These are phyloP conservation scores for Drosophila diplacantha DNA, from an alignment of 2,888 invertebrate species.

Conservation along the genomic window DNA sequence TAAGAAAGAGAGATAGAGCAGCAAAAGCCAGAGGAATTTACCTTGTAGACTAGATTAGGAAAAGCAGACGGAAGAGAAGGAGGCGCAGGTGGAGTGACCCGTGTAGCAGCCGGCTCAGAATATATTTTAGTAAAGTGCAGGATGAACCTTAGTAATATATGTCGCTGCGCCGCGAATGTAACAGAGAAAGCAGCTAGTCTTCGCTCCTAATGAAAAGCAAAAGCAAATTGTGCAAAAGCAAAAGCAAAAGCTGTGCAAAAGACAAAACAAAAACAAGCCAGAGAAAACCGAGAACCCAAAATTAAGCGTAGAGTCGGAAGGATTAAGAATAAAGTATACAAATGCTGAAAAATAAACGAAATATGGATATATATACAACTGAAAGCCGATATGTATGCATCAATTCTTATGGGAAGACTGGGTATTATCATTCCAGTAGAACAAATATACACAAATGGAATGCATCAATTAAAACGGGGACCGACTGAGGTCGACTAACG, in stretches of 20 bases:
- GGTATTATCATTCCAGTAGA: conserved; percentile 2
- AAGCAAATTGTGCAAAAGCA: conserved; percentile 37
- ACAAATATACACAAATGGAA: background rate
- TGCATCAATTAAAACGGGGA: background rate
- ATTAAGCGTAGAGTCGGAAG: conserved; percentile 7
- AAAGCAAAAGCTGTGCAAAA: conserved; percentile 34
- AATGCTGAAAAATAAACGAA: conserved; percentile 50
- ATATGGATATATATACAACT: conserved; percentile 40
- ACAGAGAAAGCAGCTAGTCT: conserved; percentile 35
- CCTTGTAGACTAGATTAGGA: conserved; percentile 31
- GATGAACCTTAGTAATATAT: conserved; percentile 4
- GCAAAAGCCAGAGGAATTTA: conserved; percentile 28
- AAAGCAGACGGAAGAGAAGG: background rate
- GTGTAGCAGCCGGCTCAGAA: conserved; percentile 7
- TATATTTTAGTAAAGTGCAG: conserved; percentile 22
- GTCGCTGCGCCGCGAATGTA: conserved; percentile 11
- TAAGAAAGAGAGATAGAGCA: background rate
- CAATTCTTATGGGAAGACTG: conserved; percentile 10
- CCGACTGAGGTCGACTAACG: background rate
- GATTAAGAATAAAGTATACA: conserved; percentile 2
- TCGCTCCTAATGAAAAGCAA: conserved; percentile 39
- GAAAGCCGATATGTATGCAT: background rate
- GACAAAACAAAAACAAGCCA: conserved; percentile 38
- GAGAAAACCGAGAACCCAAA: conserved; percentile 36
- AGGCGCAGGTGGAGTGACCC: background rate